phyloP scores from a whole-genome alignment of 2,113 vertebrate genomes.

The Hystrix brachyura region DNA sequence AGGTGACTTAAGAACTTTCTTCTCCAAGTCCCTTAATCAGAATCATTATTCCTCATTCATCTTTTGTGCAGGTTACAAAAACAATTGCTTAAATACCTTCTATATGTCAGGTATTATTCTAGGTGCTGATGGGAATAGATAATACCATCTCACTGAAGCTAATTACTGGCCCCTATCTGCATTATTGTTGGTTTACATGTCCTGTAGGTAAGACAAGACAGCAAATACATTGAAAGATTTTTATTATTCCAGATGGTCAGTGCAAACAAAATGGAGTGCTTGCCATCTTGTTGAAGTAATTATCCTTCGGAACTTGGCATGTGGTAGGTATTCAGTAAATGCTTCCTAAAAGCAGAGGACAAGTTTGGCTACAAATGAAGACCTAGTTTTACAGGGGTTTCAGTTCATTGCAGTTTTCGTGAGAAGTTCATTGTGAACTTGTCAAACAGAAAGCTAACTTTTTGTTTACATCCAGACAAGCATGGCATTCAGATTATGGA shows the following conservation, averaged over 20 bases:
- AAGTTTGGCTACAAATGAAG: not conserved
- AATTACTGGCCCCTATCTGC: not conserved
- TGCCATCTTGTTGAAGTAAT: slow-evolving; percentile 34
- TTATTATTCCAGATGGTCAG: not conserved
- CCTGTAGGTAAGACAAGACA: not conserved
- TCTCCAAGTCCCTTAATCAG: not conserved
- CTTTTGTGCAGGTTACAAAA: slow-evolving; percentile 36
- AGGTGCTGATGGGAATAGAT: not conserved
- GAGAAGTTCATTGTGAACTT: slow-evolving; percentile 32
- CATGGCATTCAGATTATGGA: not conserved
- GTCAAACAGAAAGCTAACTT: slow-evolving; percentile 1
- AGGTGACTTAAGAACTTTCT: slow-evolving; percentile 15
- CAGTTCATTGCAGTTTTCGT: not conserved
- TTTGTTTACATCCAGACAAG: not conserved
- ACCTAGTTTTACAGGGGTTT: not conserved
- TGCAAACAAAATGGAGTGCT: not conserved
- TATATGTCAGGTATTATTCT: not conserved
- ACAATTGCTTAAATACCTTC: not conserved
- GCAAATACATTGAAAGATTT: not conserved
- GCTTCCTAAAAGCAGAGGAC: slow-evolving; percentile 19
- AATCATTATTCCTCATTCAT: slow-evolving; percentile 27
- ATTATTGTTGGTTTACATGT: not conserved
- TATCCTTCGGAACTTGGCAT: slow-evolving; percentile 20
- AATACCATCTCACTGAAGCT: not conserved
- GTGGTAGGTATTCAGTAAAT: slow-evolving; percentile 25